phyloP scores from a whole-genome alignment of 30 jellyfish, hydroid and myxozoan genomes.

The Aurelia aurita complex sp. Pacific region DNA sequence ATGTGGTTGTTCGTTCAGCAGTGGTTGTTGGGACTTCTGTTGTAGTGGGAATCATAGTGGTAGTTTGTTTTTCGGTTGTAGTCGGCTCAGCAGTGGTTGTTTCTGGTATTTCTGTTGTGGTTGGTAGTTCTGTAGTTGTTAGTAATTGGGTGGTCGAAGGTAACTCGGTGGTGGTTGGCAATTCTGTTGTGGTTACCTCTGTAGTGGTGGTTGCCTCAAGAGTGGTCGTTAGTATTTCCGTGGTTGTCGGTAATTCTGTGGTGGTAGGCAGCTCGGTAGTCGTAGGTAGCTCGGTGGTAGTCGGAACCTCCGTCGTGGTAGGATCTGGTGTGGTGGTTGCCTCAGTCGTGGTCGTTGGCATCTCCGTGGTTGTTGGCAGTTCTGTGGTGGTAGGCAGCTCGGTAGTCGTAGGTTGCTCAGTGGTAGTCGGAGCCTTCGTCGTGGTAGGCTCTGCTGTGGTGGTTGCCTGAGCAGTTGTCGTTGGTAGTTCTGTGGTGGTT shows the following conservation, averaged over 20 bases:
- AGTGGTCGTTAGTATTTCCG: background rate
- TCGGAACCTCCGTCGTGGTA: background rate
- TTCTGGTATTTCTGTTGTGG: slow-evolving; percentile 20
- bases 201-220: background rate
- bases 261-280: slow-evolving; percentile 6
- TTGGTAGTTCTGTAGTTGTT: background rate
- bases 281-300: background rate
- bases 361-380: background rate
- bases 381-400: slow-evolving; percentile 1
- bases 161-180: background rate
- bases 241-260: slow-evolving; percentile 1
- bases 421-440: background rate
- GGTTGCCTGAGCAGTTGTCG: background rate
- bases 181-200: background rate
- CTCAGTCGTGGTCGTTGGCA: background rate
- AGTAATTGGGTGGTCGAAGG: background rate
- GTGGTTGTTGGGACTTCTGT: slow-evolving; percentile 16
- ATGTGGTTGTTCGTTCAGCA: slow-evolving; percentile 1
- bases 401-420: background rate
- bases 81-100: slow-evolving; percentile 14
- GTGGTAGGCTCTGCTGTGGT: slow-evolving; percentile 30
- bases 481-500: slow-evolving; percentile 7
- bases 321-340: background rate
- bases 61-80: slow-evolving; percentile 1
- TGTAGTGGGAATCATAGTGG: slow-evolving; percentile 6